A percentile compares a stretch with the other conserved stretches of the same genome.
Conservation (phyloP, 2,113 vertebrate species). For the Columba janthina region DNA sequence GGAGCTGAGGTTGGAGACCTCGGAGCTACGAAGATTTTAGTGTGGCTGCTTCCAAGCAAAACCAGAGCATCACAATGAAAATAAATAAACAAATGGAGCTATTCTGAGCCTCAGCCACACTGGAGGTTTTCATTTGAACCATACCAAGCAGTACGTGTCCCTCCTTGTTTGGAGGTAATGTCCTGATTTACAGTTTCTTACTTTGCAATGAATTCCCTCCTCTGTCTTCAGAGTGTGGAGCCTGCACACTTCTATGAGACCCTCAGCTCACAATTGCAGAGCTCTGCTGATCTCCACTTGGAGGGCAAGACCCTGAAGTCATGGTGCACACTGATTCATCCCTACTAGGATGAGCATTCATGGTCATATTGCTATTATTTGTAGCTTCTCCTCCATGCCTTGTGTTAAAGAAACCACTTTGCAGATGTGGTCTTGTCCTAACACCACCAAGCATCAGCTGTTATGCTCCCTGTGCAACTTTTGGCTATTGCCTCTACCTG, state of each 20-base stretch:
- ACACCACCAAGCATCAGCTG: background rate
- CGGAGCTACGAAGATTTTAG: background rate
- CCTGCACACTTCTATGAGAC: background rate
- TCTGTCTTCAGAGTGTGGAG: background rate
- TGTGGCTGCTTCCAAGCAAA: slow-evolving; percentile 26
- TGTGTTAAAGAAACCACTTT: background rate
- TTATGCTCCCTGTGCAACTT: background rate
- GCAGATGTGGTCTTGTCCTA: background rate
- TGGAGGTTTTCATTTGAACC: background rate
- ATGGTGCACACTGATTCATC: background rate
- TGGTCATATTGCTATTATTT: background rate
- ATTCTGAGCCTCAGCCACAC: slow-evolving; percentile 12
- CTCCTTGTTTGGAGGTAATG: background rate
- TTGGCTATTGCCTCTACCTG: background rate
- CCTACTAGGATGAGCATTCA: background rate
- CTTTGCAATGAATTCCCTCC: background rate
- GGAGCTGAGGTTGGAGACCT: slow-evolving; percentile 7
- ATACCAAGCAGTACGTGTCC: background rate
- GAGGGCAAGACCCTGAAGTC: background rate
- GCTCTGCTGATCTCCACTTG: background rate
- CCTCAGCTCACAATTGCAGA: background rate
- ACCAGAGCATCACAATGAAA: slow-evolving; percentile 45
- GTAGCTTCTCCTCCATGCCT: background rate
- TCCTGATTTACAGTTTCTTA: background rate
- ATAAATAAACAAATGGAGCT: slow-evolving; percentile 31